Percentiles rank a stretch among this genome's conserved stretches.
Conservation (phyloP, 2,113 vertebrate genomes). For the Nematolebias whitei region DNA sequence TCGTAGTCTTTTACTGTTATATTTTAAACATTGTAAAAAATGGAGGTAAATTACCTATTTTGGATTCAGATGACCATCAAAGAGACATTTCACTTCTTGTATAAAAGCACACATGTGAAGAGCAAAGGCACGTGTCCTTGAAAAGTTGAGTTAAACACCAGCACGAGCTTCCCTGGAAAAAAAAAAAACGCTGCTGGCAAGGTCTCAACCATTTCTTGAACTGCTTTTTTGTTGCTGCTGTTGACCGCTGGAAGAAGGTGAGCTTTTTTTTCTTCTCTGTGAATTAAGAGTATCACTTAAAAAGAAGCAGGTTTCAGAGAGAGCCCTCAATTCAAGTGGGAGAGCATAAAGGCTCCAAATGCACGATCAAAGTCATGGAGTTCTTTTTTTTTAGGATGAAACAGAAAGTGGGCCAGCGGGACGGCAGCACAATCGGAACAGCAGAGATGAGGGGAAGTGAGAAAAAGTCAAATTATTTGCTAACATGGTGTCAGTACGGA, state of each 20-base stretch:
- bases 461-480: neutral
- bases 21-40: no score
- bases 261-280: neutral
- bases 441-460: neutral
- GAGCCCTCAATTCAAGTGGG: conserved; percentile 34
- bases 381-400: conserved; percentile 10
- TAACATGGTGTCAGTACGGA: conserved; percentile 7
- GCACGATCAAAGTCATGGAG: conserved; percentile 37
- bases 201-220: neutral
- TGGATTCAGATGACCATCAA: neutral
- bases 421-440: conserved; percentile 11
- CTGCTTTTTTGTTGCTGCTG: conserved; percentile 17
- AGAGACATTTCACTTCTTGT: neutral
- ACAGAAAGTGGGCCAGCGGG: conserved; percentile 18
- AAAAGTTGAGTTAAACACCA: neutral
- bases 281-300: conserved; percentile 28
- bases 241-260: conserved; percentile 14
- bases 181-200: neutral
- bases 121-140: neutral
- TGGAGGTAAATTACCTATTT: neutral
- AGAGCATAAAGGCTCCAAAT: conserved; percentile 26
- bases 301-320: conserved; percentile 42
- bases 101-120: neutral
- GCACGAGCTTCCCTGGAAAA: neutral
- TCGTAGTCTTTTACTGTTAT: no score